Evolutionary conservation across 2,888 invertebrate genomes (phyloP), one percentile per base, ranked within the genome.

Genomic region (Spilosoma lubricipeda): DNA sequence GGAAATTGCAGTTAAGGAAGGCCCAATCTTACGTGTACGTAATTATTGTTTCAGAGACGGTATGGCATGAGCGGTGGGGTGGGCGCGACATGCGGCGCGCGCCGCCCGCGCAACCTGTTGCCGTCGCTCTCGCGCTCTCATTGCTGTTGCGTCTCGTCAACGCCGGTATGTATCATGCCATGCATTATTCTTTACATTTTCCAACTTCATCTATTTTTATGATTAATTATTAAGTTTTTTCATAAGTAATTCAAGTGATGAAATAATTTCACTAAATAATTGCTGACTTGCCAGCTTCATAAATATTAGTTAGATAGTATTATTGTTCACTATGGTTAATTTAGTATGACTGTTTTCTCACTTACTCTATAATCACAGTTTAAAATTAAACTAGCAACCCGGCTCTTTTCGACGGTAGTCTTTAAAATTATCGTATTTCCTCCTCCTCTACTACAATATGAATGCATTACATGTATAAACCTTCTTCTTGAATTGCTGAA

Each of bases 51-150:
- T 2, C 90, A 95, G 95, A 90, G 93, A 92, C 93, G 91, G 91
- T 89, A 95, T 95, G 95, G 95, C 93, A 95, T 95, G 95, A 95
- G 92, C 89, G 92, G 92, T 87, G 88, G 90, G 93, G 95, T 93
- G 91, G 93, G 95, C 94, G 94, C 95, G 96, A 94, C 94, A 96
- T 96, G 96, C 95, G 96, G 95, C 94, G 94, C 91, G 95, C 93
- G 96, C 95, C 95, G 95, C 94, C 91, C 93, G 95, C 95, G 95
- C 95, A 94, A 86, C 91, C 93, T 90, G 94, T 93, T 91, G 90
- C 91, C 90, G 90, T 94, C 91, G 91, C 93, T 85, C 87, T 94
- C 85, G 92, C 93, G 85, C 90, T 95, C 87, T 94, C 93, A 71
- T 89, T 95, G 66, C 89, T 95, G 76, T 89, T 95, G 84, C 93